Conservation (phyloP, 2,113 vertebrate genomes). For the Hippocampus guttulatus region DNA sequence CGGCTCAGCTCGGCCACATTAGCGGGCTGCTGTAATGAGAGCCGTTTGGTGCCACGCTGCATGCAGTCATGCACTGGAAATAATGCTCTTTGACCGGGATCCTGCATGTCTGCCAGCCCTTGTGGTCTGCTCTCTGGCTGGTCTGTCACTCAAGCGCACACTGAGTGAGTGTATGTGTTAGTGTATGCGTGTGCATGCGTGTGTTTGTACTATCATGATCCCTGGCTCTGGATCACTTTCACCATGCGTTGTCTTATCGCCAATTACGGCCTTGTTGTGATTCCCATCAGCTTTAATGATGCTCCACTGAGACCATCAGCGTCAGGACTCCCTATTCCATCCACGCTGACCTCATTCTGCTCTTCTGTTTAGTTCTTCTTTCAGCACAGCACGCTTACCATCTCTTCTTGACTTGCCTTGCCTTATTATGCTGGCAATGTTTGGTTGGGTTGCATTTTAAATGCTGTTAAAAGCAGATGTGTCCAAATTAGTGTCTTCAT, state of each 20-base stretch:
- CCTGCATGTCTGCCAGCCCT: constrained; percentile 47
- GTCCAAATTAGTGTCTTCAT: not conserved
- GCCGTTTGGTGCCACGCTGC: constrained; percentile 48
- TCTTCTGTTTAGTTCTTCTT: constrained; percentile 7
- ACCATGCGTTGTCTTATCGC: constrained; percentile 67
- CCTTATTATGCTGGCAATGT: not conserved
- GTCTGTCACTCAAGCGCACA: constrained; percentile 32
- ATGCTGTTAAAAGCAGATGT: not conserved
- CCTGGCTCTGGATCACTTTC: constrained; percentile 66
- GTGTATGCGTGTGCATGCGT: constrained; percentile 22
- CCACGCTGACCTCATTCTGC: constrained; percentile 16
- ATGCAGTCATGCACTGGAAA: constrained; percentile 58
- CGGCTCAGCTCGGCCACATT: constrained; percentile 42
- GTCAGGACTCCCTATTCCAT: constrained; percentile 5
- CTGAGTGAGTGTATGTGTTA: constrained; percentile 18
- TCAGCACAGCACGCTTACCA: not conserved
- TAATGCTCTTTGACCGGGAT: constrained; percentile 62
- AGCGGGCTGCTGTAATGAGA: constrained; percentile 57
- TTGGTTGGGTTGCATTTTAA: constrained; percentile 3
- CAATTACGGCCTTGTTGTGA: constrained; percentile 67
- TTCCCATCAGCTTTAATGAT: constrained; percentile 67
- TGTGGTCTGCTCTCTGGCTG: constrained; percentile 31
- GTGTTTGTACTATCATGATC: constrained; percentile 51
- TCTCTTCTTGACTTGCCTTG: not conserved
- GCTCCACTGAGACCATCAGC: constrained; percentile 57